Conservation (phyloP, 2,797 vertebrate species). For the Channallabes apus region DNA sequence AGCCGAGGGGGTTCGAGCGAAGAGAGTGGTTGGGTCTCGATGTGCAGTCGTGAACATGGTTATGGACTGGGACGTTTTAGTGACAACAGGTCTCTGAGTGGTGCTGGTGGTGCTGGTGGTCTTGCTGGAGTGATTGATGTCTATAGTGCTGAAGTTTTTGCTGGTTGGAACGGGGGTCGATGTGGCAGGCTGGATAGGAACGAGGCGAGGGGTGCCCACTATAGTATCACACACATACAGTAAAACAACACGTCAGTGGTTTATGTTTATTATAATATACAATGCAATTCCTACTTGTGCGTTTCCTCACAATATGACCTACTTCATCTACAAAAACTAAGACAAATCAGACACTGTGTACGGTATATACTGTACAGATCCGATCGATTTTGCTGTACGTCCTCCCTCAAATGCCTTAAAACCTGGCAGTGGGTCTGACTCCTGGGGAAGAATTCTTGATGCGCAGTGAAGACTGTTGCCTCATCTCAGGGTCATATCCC, state of each 20-base stretch:
- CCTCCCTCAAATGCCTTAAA: too few species aligned
- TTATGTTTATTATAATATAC: neutral
- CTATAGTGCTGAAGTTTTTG: constrained; percentile 51
- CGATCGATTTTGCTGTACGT: too few species aligned
- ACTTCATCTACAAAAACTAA: neutral
- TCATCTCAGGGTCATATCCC: too few species aligned
- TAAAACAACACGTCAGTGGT: neutral
- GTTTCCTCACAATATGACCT: neutral
- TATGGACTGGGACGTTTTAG: constrained; percentile 52
- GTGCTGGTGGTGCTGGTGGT: constrained; percentile 16
- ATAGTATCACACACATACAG: constrained; percentile 42
- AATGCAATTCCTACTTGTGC: neutral
- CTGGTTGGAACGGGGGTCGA: constrained; percentile 42
- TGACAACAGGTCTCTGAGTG: constrained; percentile 54
- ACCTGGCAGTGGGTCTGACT: too few species aligned
- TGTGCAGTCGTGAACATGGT: constrained; percentile 43
- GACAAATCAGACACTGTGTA: neutral
- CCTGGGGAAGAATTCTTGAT: too few species aligned
- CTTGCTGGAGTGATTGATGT: constrained; percentile 53
- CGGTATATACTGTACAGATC: neutral
- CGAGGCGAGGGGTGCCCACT: constrained; percentile 65
- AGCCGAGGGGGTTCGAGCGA: constrained; percentile 47
- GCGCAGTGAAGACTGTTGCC: too few species aligned
- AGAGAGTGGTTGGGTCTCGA: constrained; percentile 6
- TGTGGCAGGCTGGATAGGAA: constrained; percentile 57